Conservation (phyloP, 1,140 invertebrate genomes). For the Bombus turneri region DNA sequence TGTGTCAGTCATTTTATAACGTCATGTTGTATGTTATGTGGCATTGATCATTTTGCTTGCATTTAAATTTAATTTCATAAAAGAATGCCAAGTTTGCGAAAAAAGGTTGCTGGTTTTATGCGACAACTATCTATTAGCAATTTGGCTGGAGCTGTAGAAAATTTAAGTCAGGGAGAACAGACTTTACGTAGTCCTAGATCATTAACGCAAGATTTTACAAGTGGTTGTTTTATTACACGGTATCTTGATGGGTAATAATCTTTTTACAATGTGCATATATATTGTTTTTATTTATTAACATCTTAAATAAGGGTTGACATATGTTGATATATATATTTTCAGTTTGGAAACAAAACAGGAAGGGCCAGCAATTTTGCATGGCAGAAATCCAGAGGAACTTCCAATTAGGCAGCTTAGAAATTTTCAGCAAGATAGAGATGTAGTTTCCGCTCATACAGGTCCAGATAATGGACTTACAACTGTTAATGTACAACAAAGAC, state of each 20-base stretch:
- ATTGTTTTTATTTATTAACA: slow-evolving; percentile 11
- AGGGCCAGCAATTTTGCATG: slow-evolving; percentile 85
- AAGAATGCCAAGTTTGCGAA: slow-evolving; percentile 88
- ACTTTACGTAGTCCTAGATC: slow-evolving; percentile 69
- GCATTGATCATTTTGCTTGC: slow-evolving; percentile 47
- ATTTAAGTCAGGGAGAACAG: slow-evolving; percentile 79
- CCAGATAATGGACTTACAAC: slow-evolving; percentile 90
- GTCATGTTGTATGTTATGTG: slow-evolving; percentile 52
- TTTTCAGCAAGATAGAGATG: slow-evolving; percentile 82
- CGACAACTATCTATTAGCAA: slow-evolving; percentile 88
- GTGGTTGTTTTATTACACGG: slow-evolving; percentile 88
- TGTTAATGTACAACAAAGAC: slow-evolving; percentile 86
- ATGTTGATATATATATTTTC: slow-evolving; percentile 23
- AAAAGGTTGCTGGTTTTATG: slow-evolving; percentile 89
- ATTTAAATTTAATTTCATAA: slow-evolving; percentile 40
- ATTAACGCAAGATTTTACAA: slow-evolving; percentile 81
- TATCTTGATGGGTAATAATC: slow-evolving; percentile 87
- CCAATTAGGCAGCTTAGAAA: slow-evolving; percentile 83
- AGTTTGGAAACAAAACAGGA: slow-evolving; percentile 80
- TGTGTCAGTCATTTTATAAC: slow-evolving; percentile 27
- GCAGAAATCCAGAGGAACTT: slow-evolving; percentile 86
- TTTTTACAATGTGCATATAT: not conserved
- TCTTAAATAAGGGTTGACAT: slow-evolving; percentile 26
- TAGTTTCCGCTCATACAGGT: slow-evolving; percentile 88
- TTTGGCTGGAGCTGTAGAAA: slow-evolving; percentile 82